These are phyloP conservation scores for Eudasyphora cyanicolor DNA, from an alignment of 2,888 invertebrate genomes.

Conservation along the genomic window DNA sequence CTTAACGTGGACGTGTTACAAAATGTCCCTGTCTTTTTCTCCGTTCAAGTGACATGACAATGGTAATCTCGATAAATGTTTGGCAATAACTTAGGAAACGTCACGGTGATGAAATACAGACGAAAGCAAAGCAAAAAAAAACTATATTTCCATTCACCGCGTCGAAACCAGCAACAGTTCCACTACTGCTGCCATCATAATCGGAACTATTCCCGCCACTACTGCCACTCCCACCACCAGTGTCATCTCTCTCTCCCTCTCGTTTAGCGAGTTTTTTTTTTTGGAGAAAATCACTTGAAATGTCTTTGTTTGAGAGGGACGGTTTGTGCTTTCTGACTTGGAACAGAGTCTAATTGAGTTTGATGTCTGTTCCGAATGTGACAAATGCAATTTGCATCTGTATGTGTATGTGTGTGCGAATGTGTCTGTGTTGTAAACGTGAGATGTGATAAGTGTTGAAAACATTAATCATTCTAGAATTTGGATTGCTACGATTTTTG, in stretches of 20 bases:
- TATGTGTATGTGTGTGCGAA: neutral
- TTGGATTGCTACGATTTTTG: constrained; percentile 4
- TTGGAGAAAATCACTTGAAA: neutral
- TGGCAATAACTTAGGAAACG: constrained; percentile 62
- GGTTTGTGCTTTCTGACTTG: neutral
- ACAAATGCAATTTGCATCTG: no score
- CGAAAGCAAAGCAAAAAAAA: neutral
- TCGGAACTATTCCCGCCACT: neutral
- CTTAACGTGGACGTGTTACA: neutral
- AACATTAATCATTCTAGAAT: constrained; percentile 62
- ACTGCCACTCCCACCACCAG: neutral
- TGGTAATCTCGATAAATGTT: constrained; percentile 63
- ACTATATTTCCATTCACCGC: neutral
- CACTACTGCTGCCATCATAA: neutral
- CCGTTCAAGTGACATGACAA: constrained; percentile 47
- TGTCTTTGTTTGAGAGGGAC: neutral
- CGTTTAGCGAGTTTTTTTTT: neutral
- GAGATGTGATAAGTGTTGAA: constrained; percentile 48
- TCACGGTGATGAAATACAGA: constrained; percentile 54
- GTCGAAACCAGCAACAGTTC: neutral
- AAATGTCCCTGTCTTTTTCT: neutral
- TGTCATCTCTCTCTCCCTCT: neutral
- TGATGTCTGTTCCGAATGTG: neutral
- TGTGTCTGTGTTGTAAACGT: neutral
- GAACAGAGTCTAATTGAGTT: constrained; percentile 12